Evolutionary conservation across 2,113 vertebrate genomes (phyloP), one percentile per base, ranked within the genome.

Genomic region (Ailuropoda melanoleuca): DNA sequence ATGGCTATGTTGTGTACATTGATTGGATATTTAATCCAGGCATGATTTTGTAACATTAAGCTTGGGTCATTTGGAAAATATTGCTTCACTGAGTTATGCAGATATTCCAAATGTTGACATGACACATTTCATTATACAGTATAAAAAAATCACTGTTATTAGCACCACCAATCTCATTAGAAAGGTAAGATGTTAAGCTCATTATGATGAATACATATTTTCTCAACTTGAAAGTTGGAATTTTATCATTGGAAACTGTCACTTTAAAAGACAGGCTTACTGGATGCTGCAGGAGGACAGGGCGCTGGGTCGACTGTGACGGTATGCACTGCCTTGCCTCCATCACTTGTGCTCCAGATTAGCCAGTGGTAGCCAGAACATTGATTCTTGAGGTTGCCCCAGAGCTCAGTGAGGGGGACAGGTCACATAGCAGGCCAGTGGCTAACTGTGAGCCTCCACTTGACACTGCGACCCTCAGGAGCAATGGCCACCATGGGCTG

Each of bases 401-500:
- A 2, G 72, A 75, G 39, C 39, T 46, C 39, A 29, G 24, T 75
- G 24, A 46, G 39, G 6, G 64, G 43, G 39, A 50, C 80, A 97
- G 92, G 23, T 87, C 1, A 3, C 60, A 77, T 7, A 34, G 6
- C 8, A 53, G 34, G 15, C 95, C 60, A 60, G 83, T 88, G 55
- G 55, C 46, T 70, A 48, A 72, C 34, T 13, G 10, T 50, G 39
- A 26, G 15, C 74, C 15, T 93, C 31, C 81, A 60, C 3, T 1
- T 55, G 24, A 24, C 26, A 11, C 72, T 4, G 48, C 9, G 26
- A 1, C 15, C 21, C 56, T 53, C 58, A 78, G 66, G 55, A 82
- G 13, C 17, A 77, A 98, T 98, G 97, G 92, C 97, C 0, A 19
- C 86, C 0, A 0, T 60, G 1, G 68, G 90, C 62, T 48, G 39